Percentiles rank a stretch among this genome's conserved stretches.
Evolutionary conservation across 2,113 vertebrate genomes (phyloP).

Genomic region (Callorhinus ursinus): DNA sequence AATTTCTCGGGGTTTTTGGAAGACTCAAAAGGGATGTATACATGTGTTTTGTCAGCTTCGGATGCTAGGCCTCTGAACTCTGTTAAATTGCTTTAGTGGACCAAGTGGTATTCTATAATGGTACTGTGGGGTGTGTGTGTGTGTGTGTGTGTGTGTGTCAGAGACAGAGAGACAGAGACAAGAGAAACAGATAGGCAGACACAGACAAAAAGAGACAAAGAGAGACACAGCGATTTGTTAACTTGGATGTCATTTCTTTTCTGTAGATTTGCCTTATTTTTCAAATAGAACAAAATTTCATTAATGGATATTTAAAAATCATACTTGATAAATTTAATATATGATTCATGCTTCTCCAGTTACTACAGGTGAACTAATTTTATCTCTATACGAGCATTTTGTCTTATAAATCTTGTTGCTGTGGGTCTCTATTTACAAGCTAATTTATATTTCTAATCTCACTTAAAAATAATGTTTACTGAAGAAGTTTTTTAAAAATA

Average conservation of each 20-base stretch:
- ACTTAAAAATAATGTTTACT: constrained; percentile 27
- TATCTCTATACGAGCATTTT: background rate
- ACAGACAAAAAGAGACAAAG: background rate
- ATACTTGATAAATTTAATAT: background rate
- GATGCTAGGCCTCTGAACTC: background rate
- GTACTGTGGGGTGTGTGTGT: background rate
- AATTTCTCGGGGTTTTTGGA: background rate
- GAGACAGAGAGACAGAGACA: background rate
- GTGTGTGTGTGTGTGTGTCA: background rate
- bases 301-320: background rate
- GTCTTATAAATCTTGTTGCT: constrained; percentile 35
- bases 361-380: background rate
- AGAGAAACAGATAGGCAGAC: background rate
- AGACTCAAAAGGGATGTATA: background rate
- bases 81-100: background rate
- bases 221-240: background rate
- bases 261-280: background rate
- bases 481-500: background rate
- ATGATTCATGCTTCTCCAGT: background rate
- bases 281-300: background rate
- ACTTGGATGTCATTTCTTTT: background rate
- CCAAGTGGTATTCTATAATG: background rate
- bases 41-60: background rate
- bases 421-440: background rate
- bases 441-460: background rate